phyloP scores from a whole-genome alignment of 2,797 vertebrate genomes.

The Esox lucius region DNA sequence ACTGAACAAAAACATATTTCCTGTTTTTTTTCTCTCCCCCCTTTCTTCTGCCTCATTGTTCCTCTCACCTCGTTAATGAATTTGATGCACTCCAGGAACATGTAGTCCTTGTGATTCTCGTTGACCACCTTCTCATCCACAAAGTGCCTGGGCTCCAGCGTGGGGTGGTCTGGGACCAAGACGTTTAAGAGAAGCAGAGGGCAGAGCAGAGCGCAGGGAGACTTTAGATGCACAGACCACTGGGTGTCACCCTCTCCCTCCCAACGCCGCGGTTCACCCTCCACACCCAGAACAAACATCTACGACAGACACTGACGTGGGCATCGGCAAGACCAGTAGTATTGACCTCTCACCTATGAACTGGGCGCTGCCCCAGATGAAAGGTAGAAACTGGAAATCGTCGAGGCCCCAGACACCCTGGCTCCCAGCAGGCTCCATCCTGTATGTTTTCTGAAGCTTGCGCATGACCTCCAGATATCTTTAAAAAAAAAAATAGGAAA shows the following conservation, averaged over 20 bases:
- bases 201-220: background rate
- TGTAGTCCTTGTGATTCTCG: slow-evolving; percentile 91
- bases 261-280: background rate
- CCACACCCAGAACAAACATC: background rate
- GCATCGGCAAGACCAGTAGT: background rate
- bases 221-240: slow-evolving; percentile 21
- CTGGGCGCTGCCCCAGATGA: slow-evolving; percentile 97
- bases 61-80: slow-evolving; percentile 96
- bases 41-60: background rate
- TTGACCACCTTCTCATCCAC: slow-evolving; percentile 92
- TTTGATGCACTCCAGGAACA: slow-evolving; percentile 95
- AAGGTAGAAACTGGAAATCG: slow-evolving; percentile 97
- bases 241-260: slow-evolving; percentile 31
- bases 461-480: slow-evolving; percentile 94
- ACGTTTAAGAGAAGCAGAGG: background rate
- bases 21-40: too few relatives aligned
- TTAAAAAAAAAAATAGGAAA: slow-evolving; percentile 9
- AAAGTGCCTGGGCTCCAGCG: slow-evolving; percentile 90
- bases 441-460: slow-evolving; percentile 93
- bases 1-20: too few relatives aligned
- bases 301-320: background rate
- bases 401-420: slow-evolving; percentile 98
- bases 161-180: slow-evolving; percentile 82
- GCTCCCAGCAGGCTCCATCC: slow-evolving; percentile 98
- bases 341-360: slow-evolving; percentile 82